Evolutionary conservation across 2,888 invertebrate species (phyloP).

Genomic region (Liposcelis brunnea): DNA sequence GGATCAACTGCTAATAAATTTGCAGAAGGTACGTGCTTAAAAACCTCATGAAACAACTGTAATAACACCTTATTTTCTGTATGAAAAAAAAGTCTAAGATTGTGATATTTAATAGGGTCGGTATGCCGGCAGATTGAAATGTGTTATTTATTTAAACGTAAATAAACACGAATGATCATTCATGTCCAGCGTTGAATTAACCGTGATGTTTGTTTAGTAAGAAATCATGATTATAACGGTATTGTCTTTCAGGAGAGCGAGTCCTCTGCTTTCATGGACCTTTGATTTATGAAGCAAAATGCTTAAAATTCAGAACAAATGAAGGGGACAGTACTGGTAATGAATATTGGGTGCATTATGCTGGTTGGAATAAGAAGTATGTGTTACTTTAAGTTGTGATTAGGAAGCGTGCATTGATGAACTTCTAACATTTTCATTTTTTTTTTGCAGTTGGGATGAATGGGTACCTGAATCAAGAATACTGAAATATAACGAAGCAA

Average conservation of each 20-base stretch:
- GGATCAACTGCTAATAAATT: too few relatives aligned
- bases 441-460: constrained; percentile 58
- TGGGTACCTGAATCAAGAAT: constrained; percentile 87
- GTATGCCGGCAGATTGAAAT: too few relatives aligned
- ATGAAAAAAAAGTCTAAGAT: too few relatives aligned
- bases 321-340: constrained; percentile 38
- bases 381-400: constrained; percentile 20
- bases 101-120: too few relatives aligned
- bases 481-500: constrained; percentile 75
- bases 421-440: constrained; percentile 1
- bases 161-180: too few relatives aligned
- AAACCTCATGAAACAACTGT: too few relatives aligned
- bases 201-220: too few relatives aligned
- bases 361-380: constrained; percentile 97
- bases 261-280: constrained; percentile 94
- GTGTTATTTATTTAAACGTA: too few relatives aligned
- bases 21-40: too few relatives aligned
- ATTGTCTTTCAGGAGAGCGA: constrained; percentile 50
- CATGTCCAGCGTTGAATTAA: too few relatives aligned
- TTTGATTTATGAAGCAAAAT: constrained; percentile 91
- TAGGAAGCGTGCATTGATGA: constrained; percentile 9
- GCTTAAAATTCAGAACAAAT: constrained; percentile 66
- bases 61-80: too few relatives aligned
- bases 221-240: constrained; percentile 3
- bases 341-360: constrained; percentile 88